Conservation (phyloP, 2,888 invertebrate genomes). For the Cheilosia pagana region DNA sequence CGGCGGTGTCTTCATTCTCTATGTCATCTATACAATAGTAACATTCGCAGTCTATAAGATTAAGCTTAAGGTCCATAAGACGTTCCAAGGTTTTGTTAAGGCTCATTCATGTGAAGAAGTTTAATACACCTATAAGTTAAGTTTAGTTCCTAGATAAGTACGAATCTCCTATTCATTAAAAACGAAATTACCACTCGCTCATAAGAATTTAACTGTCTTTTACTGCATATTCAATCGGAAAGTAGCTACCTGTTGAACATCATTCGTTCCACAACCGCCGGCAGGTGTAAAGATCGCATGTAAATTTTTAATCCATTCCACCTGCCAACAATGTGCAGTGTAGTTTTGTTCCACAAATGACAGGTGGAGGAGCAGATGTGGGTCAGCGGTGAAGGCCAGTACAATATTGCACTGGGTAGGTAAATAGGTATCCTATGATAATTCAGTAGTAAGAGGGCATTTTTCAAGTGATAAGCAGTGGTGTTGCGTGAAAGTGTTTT, state of each 20-base stretch:
- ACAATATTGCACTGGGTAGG: not conserved
- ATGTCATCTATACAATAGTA: constrained; percentile 79
- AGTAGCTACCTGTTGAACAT: no score
- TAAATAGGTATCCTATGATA: not conserved
- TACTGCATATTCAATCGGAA: not conserved
- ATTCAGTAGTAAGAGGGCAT: constrained; percentile 12
- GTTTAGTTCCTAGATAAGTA: constrained; percentile 40
- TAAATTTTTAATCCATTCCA: constrained; percentile 50
- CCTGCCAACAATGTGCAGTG: not conserved
- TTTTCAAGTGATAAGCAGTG: constrained; percentile 1
- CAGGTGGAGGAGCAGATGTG: not conserved
- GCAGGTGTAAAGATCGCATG: constrained; percentile 49
- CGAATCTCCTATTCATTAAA: constrained; percentile 3
- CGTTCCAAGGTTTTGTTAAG: constrained; percentile 75
- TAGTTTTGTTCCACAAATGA: not conserved
- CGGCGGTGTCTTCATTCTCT: constrained; percentile 80
- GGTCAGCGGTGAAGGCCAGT: not conserved
- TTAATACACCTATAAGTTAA: constrained; percentile 3
- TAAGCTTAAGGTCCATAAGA: constrained; percentile 79
- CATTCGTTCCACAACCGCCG: not conserved
- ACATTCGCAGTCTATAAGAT: constrained; percentile 80
- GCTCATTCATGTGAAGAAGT: constrained; percentile 54
- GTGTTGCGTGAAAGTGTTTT: not conserved
- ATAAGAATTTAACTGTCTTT: constrained; percentile 19
- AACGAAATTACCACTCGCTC: not conserved